A percentile compares a stretch with the other conserved stretches of the same genome.
phyloP scores from a whole-genome alignment of 1,140 invertebrate species.

The Calephelis virginiensis region DNA sequence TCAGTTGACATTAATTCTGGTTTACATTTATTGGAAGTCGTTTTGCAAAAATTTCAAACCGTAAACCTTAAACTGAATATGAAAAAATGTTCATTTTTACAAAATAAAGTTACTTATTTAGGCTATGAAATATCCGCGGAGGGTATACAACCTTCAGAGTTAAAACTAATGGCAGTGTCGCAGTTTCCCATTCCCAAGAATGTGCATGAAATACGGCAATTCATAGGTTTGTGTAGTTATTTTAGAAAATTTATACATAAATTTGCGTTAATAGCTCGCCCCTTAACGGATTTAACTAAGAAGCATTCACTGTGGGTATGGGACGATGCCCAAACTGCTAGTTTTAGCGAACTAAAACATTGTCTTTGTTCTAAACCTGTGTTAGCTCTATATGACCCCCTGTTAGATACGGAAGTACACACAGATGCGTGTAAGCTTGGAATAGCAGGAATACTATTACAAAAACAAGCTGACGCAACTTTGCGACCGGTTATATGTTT shows the following conservation, averaged over 20 bases:
- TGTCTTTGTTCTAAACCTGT: slow-evolving; percentile 25
- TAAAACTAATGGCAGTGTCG: slow-evolving; percentile 37
- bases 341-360: slow-evolving; percentile 31
- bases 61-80: slow-evolving; percentile 28
- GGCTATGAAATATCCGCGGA: slow-evolving; percentile 25
- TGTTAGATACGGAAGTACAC: slow-evolving; percentile 28
- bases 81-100: slow-evolving; percentile 35
- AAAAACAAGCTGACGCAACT: slow-evolving; percentile 17
- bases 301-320: slow-evolving; percentile 48
- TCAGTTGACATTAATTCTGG: slow-evolving; percentile 5
- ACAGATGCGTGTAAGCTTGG: slow-evolving; percentile 32
- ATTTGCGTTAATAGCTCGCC: slow-evolving; percentile 25
- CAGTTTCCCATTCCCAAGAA: slow-evolving; percentile 8
- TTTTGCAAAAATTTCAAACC: slow-evolving; percentile 20
- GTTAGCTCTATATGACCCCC: slow-evolving; percentile 31
- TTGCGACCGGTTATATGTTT: slow-evolving; percentile 32
- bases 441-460: slow-evolving; percentile 32
- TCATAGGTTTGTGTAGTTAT: slow-evolving; percentile 48
- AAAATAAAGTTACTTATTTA: slow-evolving; percentile 27
- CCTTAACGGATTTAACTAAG: slow-evolving; percentile 43
- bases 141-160: slow-evolving; percentile 41
- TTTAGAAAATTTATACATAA: slow-evolving; percentile 31
- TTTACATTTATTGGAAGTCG: slow-evolving; percentile 22
- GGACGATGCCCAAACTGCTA: slow-evolving; percentile 40
- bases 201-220: slow-evolving; percentile 42